These are phyloP conservation scores for Liasis olivaceus DNA, from an alignment of 2,797 vertebrate species.

Conservation along the genomic window DNA sequence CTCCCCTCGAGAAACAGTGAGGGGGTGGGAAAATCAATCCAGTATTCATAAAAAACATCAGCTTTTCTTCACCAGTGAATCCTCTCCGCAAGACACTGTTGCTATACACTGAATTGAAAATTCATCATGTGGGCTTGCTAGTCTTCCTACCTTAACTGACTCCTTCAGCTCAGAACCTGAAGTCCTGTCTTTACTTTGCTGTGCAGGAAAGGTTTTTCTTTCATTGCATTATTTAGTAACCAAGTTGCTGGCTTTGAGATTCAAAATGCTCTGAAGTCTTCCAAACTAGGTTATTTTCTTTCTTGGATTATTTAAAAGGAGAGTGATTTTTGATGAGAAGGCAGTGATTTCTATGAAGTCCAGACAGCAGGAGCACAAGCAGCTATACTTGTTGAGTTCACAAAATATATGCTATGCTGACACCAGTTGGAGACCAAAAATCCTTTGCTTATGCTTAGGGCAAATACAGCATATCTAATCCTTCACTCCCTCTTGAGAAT, in stretches of 20 bases:
- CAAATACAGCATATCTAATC: not conserved
- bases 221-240: slow-evolving; percentile 48
- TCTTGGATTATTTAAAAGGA: slow-evolving; percentile 38
- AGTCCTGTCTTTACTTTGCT: slow-evolving; percentile 25
- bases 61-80: slow-evolving; percentile 8
- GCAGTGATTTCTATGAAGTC: not conserved
- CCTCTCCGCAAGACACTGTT: not conserved
- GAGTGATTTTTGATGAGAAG: not conserved
- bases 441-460: not conserved
- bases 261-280: slow-evolving; percentile 44
- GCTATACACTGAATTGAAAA: slow-evolving; percentile 36
- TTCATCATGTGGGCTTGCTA: slow-evolving; percentile 26
- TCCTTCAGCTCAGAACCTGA: slow-evolving; percentile 36
- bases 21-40: not conserved
- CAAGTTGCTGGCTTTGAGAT: slow-evolving; percentile 24
- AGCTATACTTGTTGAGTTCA: not conserved
- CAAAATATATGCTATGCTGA: not conserved
- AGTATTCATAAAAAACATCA: not conserved
- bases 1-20: not conserved
- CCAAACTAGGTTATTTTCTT: not conserved
- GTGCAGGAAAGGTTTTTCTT: slow-evolving; percentile 10
- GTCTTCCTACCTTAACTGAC: slow-evolving; percentile 39
- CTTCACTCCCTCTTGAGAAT: not conserved
- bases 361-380: not conserved
- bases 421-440: slow-evolving; percentile 1